These are phyloP conservation scores for Hoplias malabaricus DNA, from an alignment of 2,113 vertebrate species.

Conservation along the genomic window DNA sequence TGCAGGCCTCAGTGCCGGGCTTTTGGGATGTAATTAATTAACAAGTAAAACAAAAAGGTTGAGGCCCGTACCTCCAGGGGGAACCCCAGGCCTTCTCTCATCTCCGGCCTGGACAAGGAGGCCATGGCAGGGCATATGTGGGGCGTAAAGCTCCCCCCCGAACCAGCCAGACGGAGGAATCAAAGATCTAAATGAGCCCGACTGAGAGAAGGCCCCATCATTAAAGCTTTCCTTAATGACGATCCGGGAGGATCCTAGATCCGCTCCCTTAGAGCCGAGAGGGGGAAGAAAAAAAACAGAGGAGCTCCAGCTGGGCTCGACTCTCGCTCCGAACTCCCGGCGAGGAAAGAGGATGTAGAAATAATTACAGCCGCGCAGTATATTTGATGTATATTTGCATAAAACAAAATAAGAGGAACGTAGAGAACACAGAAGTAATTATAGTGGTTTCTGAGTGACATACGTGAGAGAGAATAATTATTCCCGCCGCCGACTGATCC, in stretches of 20 bases:
- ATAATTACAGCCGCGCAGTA: background rate
- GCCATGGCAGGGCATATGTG: slow-evolving; percentile 54
- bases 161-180: slow-evolving; percentile 42
- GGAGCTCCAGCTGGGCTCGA: background rate
- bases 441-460: background rate
- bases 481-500: background rate
- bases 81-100: slow-evolving; percentile 62
- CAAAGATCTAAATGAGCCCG: slow-evolving; percentile 49
- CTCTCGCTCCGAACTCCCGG: slow-evolving; percentile 1
- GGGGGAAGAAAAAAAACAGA: too few species aligned
- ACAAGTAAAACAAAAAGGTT: slow-evolving; percentile 77
- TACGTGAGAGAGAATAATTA: background rate
- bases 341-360: slow-evolving; percentile 8
- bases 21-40: slow-evolving; percentile 78
- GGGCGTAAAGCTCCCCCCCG: slow-evolving; percentile 48
- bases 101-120: slow-evolving; percentile 66
- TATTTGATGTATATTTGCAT: background rate
- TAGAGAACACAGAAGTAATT: background rate
- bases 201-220: slow-evolving; percentile 31
- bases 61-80: slow-evolving; percentile 63
- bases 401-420: background rate
- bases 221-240: slow-evolving; percentile 42
- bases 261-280: background rate
- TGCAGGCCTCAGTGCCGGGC: slow-evolving; percentile 65
- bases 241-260: background rate